Evolutionary conservation across 2,888 invertebrate species (phyloP).

Genomic region (Drosophila mimica): DNA sequence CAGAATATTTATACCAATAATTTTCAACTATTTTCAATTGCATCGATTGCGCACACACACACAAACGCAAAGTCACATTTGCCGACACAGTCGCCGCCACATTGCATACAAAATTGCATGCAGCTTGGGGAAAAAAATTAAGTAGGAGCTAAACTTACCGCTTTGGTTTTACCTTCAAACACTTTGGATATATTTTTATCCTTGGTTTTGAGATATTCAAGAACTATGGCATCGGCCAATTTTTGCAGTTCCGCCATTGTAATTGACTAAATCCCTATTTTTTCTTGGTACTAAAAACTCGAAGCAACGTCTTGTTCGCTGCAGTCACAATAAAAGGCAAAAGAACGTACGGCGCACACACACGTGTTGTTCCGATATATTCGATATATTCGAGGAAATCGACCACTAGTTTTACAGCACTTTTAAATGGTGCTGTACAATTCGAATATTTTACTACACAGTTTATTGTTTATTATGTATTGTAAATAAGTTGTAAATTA

Average conservation of each 20-base stretch:
- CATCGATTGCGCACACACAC: slow-evolving; percentile 10
- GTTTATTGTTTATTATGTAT: background rate
- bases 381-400: slow-evolving; percentile 29
- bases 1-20: background rate
- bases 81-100: background rate
- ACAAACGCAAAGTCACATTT: background rate
- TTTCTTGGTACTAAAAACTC: slow-evolving; percentile 12
- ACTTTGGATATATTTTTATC: slow-evolving; percentile 89
- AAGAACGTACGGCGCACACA: slow-evolving; percentile 46
- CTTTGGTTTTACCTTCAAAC: slow-evolving; percentile 90
- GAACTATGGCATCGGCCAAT: slow-evolving; percentile 87
- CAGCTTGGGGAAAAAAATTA: slow-evolving; percentile 12
- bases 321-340: slow-evolving; percentile 32
- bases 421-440: slow-evolving; percentile 21
- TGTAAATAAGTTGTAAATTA: background rate
- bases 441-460: background rate
- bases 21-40: background rate
- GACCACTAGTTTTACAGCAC: slow-evolving; percentile 31
- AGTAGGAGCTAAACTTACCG: slow-evolving; percentile 87
- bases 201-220: slow-evolving; percentile 88
- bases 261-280: slow-evolving; percentile 1
- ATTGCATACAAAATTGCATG: slow-evolving; percentile 9
- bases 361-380: slow-evolving; percentile 55
- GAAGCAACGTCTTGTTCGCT: slow-evolving; percentile 26
- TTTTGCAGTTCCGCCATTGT: slow-evolving; percentile 86